phyloP scores from a whole-genome alignment of 2,797 vertebrate genomes.

The Macropus fuliginosus region DNA sequence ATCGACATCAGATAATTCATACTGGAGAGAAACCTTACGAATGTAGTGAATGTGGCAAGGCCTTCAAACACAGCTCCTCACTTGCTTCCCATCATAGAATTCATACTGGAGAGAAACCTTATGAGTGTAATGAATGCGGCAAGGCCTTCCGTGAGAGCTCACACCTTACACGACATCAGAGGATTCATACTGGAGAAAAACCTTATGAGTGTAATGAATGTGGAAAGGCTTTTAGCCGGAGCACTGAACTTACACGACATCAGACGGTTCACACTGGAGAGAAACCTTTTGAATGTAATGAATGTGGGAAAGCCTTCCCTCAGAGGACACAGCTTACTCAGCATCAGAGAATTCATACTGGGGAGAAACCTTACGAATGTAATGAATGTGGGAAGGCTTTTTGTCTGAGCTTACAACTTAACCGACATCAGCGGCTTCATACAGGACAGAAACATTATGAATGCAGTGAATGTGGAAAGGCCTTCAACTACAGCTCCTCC shows the following conservation, averaged over 20 bases:
- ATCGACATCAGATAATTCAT: constrained; percentile 70
- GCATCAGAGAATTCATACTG: not conserved
- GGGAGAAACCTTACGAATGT: constrained; percentile 32
- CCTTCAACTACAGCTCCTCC: not conserved
- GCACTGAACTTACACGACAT: constrained; percentile 11
- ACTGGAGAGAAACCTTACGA: constrained; percentile 14
- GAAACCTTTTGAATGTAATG: not conserved
- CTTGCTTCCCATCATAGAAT: not conserved
- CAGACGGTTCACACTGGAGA: constrained; percentile 24
- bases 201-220: constrained; percentile 17
- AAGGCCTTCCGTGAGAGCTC: constrained; percentile 11
- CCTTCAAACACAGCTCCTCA: constrained; percentile 15
- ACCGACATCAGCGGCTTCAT: not conserved
- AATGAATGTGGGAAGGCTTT: not conserved
- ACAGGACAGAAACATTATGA: not conserved
- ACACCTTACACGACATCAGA: constrained; percentile 33
- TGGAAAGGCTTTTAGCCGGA: constrained; percentile 18
- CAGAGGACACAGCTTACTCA: not conserved
- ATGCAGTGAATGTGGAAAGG: constrained; percentile 11
- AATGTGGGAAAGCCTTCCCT: not conserved
- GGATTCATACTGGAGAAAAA: constrained; percentile 30
- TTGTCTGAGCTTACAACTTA: not conserved
- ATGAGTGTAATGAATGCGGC: constrained; percentile 11
- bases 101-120: not conserved
- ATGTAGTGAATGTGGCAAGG: constrained; percentile 23